These are phyloP conservation scores for Drosophila meridionalis DNA, from an alignment of 2,888 invertebrate genomes.

Conservation along the genomic window DNA sequence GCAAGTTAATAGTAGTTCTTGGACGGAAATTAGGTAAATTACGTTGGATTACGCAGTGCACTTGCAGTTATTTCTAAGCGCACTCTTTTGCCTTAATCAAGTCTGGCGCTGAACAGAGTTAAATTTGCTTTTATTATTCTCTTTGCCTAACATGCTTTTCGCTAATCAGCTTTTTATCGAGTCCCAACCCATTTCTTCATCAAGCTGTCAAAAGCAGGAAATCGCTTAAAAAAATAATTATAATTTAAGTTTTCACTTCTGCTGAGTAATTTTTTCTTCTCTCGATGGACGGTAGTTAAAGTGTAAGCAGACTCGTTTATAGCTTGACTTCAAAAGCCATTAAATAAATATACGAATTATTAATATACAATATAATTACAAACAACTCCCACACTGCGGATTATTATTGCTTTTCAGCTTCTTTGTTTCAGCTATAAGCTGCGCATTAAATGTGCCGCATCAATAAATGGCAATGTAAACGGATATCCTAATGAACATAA, in stretches of 20 bases:
- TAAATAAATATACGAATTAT: not conserved
- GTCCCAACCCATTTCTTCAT: not conserved
- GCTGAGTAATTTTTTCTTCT: not conserved
- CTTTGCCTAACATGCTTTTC: not conserved
- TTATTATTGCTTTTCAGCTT: not conserved
- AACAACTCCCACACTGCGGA: not conserved
- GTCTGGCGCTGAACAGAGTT: not conserved
- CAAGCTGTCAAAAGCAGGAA: not conserved
- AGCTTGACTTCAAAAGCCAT: not conserved
- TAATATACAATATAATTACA: not conserved
- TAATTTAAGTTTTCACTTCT: not conserved
- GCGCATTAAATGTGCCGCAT: constrained; percentile 4
- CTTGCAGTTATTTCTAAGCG: not conserved
- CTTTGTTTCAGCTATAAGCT: not conserved
- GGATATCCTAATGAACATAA: constrained; percentile 43
- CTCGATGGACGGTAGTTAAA: not conserved
- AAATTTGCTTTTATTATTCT: not conserved
- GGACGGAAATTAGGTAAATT: not conserved
- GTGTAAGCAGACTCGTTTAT: not conserved
- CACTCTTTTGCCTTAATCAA: not conserved
- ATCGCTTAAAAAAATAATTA: not conserved
- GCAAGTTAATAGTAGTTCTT: not conserved
- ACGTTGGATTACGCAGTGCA: not conserved
- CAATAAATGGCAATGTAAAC: constrained; percentile 38
- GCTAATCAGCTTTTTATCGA: not conserved